These are phyloP conservation scores for Diplodus puntazzo DNA, from an alignment of 2,797 vertebrate genomes.

Conservation along the genomic window DNA sequence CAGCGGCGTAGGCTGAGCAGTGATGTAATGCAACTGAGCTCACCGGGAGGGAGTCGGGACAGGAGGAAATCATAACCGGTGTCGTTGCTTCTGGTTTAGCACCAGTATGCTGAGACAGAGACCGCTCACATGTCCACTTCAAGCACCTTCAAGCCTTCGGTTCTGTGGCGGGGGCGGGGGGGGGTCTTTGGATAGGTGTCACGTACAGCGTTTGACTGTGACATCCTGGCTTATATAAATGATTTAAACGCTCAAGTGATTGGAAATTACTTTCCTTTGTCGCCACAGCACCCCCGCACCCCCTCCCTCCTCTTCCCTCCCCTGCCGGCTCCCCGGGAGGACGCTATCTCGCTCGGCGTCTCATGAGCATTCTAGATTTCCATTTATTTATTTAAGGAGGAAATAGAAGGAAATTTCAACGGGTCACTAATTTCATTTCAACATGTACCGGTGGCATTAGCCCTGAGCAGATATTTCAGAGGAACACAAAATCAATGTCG, in stretches of 20 bases:
- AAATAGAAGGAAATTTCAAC: constrained; percentile 86
- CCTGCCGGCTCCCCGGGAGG: constrained; percentile 56
- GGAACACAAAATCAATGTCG: constrained; percentile 88
- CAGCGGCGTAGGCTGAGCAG: constrained; percentile 70
- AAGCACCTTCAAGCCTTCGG: constrained; percentile 45
- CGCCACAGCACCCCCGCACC: constrained; percentile 30
- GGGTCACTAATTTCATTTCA: constrained; percentile 90
- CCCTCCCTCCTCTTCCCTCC: no score
- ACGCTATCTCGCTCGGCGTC: constrained; percentile 72
- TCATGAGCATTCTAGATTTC: constrained; percentile 79
- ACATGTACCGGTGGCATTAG: constrained; percentile 85
- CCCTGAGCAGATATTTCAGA: constrained; percentile 88
- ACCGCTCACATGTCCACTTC: constrained; percentile 41
- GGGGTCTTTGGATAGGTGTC: constrained; percentile 76
- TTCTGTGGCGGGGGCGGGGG: constrained; percentile 26
- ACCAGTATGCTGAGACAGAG: constrained; percentile 42
- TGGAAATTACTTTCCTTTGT: constrained; percentile 81
- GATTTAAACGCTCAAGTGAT: constrained; percentile 76
- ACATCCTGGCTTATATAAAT: constrained; percentile 75
- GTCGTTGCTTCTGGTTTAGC: constrained; percentile 60
- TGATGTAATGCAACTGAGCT: constrained; percentile 82
- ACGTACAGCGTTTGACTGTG: constrained; percentile 70
- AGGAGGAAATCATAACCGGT: constrained; percentile 50
- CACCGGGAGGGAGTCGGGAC: constrained; percentile 56
- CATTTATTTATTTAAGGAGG: constrained; percentile 87